Conservation (phyloP, 1,140 invertebrate species). For the Penaeus vannamei region DNA sequence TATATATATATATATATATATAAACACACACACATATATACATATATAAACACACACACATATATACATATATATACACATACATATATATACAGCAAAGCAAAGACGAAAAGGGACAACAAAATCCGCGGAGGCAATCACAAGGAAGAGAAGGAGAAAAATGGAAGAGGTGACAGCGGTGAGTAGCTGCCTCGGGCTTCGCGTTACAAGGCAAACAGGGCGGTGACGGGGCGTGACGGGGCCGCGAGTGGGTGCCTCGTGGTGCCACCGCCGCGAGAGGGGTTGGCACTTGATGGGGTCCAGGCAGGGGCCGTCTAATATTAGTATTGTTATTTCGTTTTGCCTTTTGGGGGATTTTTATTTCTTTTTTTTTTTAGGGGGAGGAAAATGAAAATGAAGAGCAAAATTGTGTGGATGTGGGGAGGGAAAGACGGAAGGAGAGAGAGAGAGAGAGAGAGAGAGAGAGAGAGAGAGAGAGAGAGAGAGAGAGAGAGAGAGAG, state of each 20-base stretch:
- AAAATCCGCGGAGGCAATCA: neutral
- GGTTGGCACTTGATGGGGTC: too few relatives aligned
- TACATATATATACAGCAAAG: neutral
- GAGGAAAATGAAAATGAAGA: neutral
- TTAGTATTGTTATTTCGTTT: neutral
- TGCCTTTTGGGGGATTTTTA: neutral
- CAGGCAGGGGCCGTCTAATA: neutral
- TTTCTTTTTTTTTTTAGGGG: neutral
- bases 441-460: neutral
- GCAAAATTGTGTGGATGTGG: neutral
- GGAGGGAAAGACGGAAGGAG: neutral
- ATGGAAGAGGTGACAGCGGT: neutral
- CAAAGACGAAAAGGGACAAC: neutral
- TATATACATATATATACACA: neutral
- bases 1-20: too few relatives aligned
- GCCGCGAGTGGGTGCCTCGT: neutral
- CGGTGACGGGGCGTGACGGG: neutral
- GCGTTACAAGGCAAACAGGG: too few relatives aligned
- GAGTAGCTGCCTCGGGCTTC: too few relatives aligned
- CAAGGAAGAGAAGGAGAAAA: neutral
- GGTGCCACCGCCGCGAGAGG: too few relatives aligned
- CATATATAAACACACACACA: too few relatives aligned
- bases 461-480: neutral
- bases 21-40: too few relatives aligned
- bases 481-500: neutral